Evolutionary conservation across 2,797 vertebrate species (phyloP).

Genomic region (Tapera naevia): DNA sequence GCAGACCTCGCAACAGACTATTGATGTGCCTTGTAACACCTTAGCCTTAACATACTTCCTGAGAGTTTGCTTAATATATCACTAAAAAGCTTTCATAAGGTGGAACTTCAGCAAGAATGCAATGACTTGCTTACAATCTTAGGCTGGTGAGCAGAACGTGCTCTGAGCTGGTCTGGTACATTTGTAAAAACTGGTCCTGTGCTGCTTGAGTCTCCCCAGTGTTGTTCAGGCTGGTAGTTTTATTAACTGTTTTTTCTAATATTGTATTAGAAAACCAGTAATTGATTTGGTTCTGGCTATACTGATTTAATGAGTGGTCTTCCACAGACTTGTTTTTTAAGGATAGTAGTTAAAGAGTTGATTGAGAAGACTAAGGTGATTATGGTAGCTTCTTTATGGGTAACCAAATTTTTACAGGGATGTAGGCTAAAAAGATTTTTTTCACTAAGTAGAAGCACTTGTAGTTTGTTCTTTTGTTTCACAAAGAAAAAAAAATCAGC

Average conservation of each 20-base stretch:
- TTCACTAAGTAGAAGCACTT: background rate
- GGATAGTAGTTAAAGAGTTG: background rate
- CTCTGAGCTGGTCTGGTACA: background rate
- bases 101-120: background rate
- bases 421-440: background rate
- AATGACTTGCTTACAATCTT: background rate
- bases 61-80: constrained; percentile 22
- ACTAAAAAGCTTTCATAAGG: background rate
- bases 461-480: background rate
- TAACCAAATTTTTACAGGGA: background rate
- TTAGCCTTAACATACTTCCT: background rate
- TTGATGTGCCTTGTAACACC: background rate
- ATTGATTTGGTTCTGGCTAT: background rate
- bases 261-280: background rate
- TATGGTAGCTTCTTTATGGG: background rate
- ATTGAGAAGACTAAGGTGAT: background rate
- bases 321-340: background rate
- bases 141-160: background rate
- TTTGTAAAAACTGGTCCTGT: background rate
- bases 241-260: constrained; percentile 4
- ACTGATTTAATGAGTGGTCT: background rate
- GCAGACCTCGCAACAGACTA: background rate
- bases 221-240: background rate
- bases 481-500: background rate
- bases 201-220: background rate